Base-by-base conservation (phyloP, 1,140 invertebrate species). In the Pachypeltis micranthus region DNA sequence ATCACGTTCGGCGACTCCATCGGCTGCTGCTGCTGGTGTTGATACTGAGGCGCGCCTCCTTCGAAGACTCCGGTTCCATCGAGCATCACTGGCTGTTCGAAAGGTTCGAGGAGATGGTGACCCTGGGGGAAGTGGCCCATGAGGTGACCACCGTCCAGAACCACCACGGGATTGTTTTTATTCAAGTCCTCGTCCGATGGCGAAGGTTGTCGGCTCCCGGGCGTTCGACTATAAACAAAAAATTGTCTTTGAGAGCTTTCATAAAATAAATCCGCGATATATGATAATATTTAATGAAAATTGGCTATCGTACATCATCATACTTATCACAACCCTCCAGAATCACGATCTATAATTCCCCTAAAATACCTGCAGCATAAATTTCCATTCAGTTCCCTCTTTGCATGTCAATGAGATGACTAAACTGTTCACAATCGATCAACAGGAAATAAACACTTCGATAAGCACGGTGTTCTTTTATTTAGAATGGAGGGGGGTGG, bases 121-220 rank as follows among this genome's bases (percentile, higher is more conserved):
- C 78, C 77, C 65, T 77, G 76, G 19, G 75, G 76, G 71, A 78
- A 77, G 64, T 78, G 77, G 63, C 78, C 77, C 77, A 77, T 77
- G 61, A 78, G 74, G 66, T 78, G 78, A 64, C 69, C 14, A 79
- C 77, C 24, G 75, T 74, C 55, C 73, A 76, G 47, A 69, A 74
- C 62, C 16, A 62, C 62, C 14, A 67, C 76, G 31, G 76, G 66
- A 28, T 78, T 79, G 66, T 79, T 81, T 70, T 83, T 84, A 61
- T 79, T 81, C 44, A 83, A 76, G 65, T 90, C 88, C 69, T 93
- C 91, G 72, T 92, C 89, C 10, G 88, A 88, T 2, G 91, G 91
- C 7, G 91, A 93, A 23, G 89, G 90, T 72, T 94, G 91, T 69
- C 89, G 81, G 68, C 91, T 93, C n/a, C 90, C 88, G 2, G 86